Conservation (phyloP, 2,113 vertebrate genomes). For the Uropsilus gracilis region DNA sequence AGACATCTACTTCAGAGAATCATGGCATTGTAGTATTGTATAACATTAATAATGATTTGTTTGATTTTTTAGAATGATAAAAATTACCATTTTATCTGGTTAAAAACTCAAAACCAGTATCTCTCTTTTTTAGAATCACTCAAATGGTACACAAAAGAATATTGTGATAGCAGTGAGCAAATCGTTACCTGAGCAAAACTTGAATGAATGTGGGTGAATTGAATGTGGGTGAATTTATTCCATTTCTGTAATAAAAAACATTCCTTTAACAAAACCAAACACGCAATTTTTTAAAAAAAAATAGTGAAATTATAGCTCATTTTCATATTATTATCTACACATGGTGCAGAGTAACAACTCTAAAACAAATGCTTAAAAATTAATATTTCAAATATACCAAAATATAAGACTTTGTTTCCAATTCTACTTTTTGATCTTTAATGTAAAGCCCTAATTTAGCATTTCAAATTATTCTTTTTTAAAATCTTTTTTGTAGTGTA, state of each 20-base stretch:
- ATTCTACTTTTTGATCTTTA: neutral
- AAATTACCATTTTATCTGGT: neutral
- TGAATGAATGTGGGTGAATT: neutral
- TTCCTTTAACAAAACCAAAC: neutral
- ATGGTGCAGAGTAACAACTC: neutral
- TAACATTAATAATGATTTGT: slow-evolving; percentile 9
- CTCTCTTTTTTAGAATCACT: neutral
- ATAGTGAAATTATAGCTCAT: neutral
- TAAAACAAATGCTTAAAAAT: neutral
- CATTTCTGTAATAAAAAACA: neutral
- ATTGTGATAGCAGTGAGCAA: neutral
- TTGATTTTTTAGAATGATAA: slow-evolving; percentile 10
- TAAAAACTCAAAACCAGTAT: neutral
- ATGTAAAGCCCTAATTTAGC: neutral
- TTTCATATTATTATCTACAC: neutral
- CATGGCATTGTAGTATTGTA: neutral
- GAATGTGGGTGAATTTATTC: neutral
- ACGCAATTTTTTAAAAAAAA: neutral
- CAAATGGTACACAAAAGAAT: neutral
- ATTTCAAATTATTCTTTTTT: neutral
- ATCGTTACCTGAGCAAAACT: neutral
- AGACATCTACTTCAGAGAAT: slow-evolving; percentile 24
- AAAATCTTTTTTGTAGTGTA: neutral
- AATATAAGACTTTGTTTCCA: neutral
- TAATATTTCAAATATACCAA: neutral